These are phyloP conservation scores for Alauda arvensis DNA, from an alignment of 2,797 vertebrate species.

Conservation along the genomic window DNA sequence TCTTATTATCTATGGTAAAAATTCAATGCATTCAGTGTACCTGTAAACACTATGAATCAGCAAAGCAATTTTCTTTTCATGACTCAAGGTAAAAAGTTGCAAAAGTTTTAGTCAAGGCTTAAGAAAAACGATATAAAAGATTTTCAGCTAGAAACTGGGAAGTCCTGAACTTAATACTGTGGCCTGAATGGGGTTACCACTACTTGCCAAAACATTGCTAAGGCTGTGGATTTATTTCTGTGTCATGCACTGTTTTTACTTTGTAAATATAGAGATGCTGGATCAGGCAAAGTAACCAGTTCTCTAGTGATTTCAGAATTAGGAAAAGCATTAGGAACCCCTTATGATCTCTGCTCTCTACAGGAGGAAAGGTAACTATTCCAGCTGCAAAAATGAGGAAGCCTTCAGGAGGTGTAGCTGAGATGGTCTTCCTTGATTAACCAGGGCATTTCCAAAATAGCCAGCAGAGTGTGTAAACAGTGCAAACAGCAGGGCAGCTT, in stretches of 20 bases:
- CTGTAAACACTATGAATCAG: conserved; percentile 21
- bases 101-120: not conserved
- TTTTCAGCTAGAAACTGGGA: not conserved
- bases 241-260: not conserved
- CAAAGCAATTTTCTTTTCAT: not conserved
- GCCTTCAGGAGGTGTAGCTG: not conserved
- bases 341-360: not conserved
- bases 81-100: not conserved
- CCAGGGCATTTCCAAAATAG: not conserved
- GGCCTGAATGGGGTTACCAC: not conserved
- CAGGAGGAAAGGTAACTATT: not conserved
- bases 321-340: not conserved
- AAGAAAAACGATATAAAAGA: not conserved
- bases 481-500: not conserved
- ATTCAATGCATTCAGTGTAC: not conserved
- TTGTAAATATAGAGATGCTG: not conserved
- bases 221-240: not conserved
- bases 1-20: not conserved
- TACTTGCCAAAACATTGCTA: not conserved
- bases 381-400: not conserved
- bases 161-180: not conserved
- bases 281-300: not conserved
- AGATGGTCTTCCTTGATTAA: not conserved
- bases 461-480: fast-evolving
- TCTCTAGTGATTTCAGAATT: not conserved